phyloP scores from a whole-genome alignment of 2,797 vertebrate genomes.

The Phrynocephalus guinanensis region DNA sequence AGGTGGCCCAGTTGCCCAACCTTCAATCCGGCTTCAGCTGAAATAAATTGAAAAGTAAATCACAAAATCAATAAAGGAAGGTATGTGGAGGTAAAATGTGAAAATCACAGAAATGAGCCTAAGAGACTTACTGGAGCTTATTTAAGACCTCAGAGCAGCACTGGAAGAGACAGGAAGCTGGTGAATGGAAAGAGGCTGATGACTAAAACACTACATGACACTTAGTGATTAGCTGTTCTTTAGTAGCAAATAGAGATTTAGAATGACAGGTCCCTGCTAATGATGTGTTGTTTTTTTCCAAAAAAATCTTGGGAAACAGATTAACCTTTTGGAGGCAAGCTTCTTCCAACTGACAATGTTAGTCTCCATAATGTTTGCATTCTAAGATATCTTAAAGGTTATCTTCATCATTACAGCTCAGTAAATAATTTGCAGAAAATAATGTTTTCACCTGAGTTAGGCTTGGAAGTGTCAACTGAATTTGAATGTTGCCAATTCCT shows the following conservation, averaged over 20 bases:
- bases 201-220: background rate
- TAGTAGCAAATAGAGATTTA: constrained; percentile 25
- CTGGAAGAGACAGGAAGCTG: background rate
- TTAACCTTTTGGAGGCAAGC: constrained; percentile 52
- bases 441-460: constrained; percentile 6
- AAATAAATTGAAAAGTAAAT: constrained; percentile 48
- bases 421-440: constrained; percentile 53
- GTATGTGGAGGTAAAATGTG: constrained; percentile 46
- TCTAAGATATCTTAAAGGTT: constrained; percentile 40
- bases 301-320: constrained; percentile 30
- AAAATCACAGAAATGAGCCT: constrained; percentile 26
- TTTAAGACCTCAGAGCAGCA: background rate
- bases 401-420: constrained; percentile 39
- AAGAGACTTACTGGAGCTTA: constrained; percentile 19
- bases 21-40: constrained; percentile 28
- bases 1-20: constrained; percentile 32
- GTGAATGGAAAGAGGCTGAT: constrained; percentile 33
- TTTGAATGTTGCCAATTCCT: background rate
- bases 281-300: constrained; percentile 24
- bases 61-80: constrained; percentile 37
- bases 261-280: constrained; percentile 43
- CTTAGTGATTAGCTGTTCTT: constrained; percentile 35
- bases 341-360: constrained; percentile 50
- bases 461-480: background rate
- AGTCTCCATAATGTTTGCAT: constrained; percentile 40